phyloP scores from a whole-genome alignment of 2,797 vertebrate species.

The Petrocephalus sullivani region DNA sequence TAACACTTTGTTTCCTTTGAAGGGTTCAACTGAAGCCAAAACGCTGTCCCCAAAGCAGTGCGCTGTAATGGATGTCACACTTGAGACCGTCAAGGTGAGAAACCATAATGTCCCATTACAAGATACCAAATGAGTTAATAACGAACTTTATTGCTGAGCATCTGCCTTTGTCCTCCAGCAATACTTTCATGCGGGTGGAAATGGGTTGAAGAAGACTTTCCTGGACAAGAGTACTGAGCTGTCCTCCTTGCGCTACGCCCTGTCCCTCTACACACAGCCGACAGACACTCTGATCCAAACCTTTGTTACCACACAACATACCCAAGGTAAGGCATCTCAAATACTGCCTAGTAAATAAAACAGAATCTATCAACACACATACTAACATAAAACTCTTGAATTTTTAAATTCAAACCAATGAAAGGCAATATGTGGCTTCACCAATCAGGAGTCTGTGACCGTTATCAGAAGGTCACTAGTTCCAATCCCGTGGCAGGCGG shows the following conservation, averaged over 20 bases:
- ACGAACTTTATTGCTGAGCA: background rate
- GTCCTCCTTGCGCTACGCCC: conserved; percentile 83
- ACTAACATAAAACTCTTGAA: background rate
- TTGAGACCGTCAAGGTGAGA: conserved; percentile 88
- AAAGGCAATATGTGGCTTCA: background rate
- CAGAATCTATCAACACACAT: background rate
- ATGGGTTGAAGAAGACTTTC: conserved; percentile 87
- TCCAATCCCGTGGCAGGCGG: background rate
- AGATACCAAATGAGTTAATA: background rate
- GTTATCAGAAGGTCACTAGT: background rate
- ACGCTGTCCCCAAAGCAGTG: conserved; percentile 92
- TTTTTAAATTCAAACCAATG: background rate
- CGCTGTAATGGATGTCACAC: conserved; percentile 73
- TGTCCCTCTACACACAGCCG: conserved; percentile 94
- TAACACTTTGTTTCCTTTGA: conserved; percentile 32
- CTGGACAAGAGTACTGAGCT: conserved; percentile 91
- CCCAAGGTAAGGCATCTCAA: conserved; percentile 70
- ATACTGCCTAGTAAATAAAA: background rate
- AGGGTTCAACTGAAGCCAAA: conserved; percentile 85
- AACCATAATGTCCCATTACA: background rate
- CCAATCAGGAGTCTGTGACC: background rate
- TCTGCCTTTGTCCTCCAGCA: conserved; percentile 60
- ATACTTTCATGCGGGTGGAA: conserved; percentile 96
- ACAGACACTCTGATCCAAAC: conserved; percentile 93
- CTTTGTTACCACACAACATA: conserved; percentile 86